Conservation (phyloP, 2,888 invertebrate genomes). For the Glaucopsyche alexis region DNA sequence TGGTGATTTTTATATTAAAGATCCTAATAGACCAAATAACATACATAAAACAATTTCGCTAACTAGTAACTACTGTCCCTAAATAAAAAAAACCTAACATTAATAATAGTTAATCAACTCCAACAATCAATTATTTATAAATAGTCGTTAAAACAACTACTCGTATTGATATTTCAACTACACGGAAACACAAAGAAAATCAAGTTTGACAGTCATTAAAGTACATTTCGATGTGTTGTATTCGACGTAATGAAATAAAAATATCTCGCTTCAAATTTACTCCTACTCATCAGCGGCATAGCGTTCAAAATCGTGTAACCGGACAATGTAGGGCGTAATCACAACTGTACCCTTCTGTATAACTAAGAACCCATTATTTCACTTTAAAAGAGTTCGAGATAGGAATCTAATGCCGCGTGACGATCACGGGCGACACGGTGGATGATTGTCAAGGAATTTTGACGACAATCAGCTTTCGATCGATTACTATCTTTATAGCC, state of each 20-base stretch:
- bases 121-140: background rate
- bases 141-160: background rate
- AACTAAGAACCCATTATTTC: slow-evolving; percentile 60
- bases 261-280: background rate
- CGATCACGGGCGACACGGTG: slow-evolving; percentile 58
- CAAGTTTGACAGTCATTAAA: slow-evolving; percentile 25
- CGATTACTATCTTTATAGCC: slow-evolving; percentile 40
- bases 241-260: slow-evolving; percentile 35
- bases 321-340: slow-evolving; percentile 36
- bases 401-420: slow-evolving; percentile 72
- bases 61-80: too few relatives aligned
- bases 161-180: slow-evolving; percentile 3
- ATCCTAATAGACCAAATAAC: too few relatives aligned
- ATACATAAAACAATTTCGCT: too few relatives aligned
- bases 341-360: slow-evolving; percentile 42
- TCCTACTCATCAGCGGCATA: slow-evolving; percentile 32
- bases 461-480: slow-evolving; percentile 37
- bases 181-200: slow-evolving; percentile 21
- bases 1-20: too few relatives aligned
- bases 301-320: slow-evolving; percentile 30
- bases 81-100: too few relatives aligned
- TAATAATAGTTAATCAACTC: too few relatives aligned
- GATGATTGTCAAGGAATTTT: slow-evolving; percentile 52
- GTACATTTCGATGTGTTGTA: slow-evolving; percentile 33
- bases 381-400: slow-evolving; percentile 70